phyloP scores from a whole-genome alignment of 2,888 invertebrate genomes.

The Trissolcus japonicus region DNA sequence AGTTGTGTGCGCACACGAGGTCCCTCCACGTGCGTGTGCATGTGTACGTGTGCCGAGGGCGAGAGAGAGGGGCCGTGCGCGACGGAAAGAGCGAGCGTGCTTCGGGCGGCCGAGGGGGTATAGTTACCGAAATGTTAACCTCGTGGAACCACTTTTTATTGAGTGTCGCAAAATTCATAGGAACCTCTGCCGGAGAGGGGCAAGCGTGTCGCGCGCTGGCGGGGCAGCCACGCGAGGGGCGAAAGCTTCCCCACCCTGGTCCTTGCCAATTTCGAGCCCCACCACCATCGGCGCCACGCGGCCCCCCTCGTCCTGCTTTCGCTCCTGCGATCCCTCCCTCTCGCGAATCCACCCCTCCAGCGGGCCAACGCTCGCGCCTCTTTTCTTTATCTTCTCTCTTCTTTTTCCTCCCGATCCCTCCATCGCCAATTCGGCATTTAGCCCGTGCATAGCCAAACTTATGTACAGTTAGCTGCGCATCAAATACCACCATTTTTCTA shows the following conservation, averaged over 20 bases:
- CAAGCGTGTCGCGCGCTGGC: slow-evolving; percentile 65
- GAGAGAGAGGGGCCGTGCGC: slow-evolving; percentile 32
- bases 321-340: slow-evolving; percentile 18
- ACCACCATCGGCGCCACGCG: slow-evolving; percentile 63
- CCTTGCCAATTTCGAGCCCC: slow-evolving; percentile 72
- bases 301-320: slow-evolving; percentile 59
- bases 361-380: slow-evolving; percentile 26
- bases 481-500: slow-evolving; percentile 66
- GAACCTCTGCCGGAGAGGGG: slow-evolving; percentile 76
- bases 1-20: slow-evolving; percentile 60
- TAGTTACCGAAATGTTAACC: slow-evolving; percentile 79
- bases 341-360: slow-evolving; percentile 35
- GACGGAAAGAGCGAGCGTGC: slow-evolving; percentile 66
- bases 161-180: slow-evolving; percentile 81
- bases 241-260: slow-evolving; percentile 61
- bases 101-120: slow-evolving; percentile 73
- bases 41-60: slow-evolving; percentile 7
- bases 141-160: slow-evolving; percentile 82
- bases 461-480: slow-evolving; percentile 71
- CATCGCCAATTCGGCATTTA: slow-evolving; percentile 48
- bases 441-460: slow-evolving; percentile 68
- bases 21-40: slow-evolving; percentile 52
- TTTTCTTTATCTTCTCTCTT: slow-evolving; percentile 29
- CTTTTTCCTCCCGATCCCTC: slow-evolving; percentile 32
- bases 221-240: slow-evolving; percentile 60